Evolutionary conservation across 2,888 invertebrate genomes (phyloP), one percentile per base, ranked within the genome.

Genomic region (Agrotis segetum): DNA sequence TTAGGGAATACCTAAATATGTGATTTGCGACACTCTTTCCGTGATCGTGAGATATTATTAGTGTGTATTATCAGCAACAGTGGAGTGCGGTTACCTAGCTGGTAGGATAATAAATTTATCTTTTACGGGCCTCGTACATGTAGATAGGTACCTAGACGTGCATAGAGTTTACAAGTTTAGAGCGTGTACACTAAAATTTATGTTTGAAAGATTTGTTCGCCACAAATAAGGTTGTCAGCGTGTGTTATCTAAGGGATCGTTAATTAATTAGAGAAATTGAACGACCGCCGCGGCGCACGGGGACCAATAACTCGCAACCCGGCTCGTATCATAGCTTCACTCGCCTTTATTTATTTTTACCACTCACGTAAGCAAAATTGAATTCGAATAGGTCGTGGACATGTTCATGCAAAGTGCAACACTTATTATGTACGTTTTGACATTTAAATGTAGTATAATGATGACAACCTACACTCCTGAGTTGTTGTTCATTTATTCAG

Each of bases 241-340:
- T 88, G 92, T 91, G 93, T 96, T 96, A 96, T 96, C 96, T 95
- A 93, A 90, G 88, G 92, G 94, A 96, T 96, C 96, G 95, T 94
- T 96, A 96, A 96, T 96, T 96, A 96, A 96, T 96, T 96, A 96
- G 96, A 96, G 96, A 96, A 95, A 96, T 96, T 96, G 96, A 95
- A 93, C 94, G 94, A 92, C 93, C 92, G 92, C 92, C 90, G 92
- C 92, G 91, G 92, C 89, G 94, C 90, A 90, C 91, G 88, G 96
- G 96, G 96, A 95, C 94, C 95, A 92, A 96, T 96, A 96, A 96
- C 96, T 96, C 95, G 95, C 95, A 92, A 93, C 94, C 92, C 93
- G 91, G 92, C 94, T 94, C 94, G 94, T 96, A 96, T 96, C 95
- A 96, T 96, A 95, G 93, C 94, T 93, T 91, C 90, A 90, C 87